A percentile compares a stretch with the other conserved stretches of the same genome.
Evolutionary conservation across 1,140 invertebrate genomes (phyloP).

Genomic region (Tetraneura akinire): DNA sequence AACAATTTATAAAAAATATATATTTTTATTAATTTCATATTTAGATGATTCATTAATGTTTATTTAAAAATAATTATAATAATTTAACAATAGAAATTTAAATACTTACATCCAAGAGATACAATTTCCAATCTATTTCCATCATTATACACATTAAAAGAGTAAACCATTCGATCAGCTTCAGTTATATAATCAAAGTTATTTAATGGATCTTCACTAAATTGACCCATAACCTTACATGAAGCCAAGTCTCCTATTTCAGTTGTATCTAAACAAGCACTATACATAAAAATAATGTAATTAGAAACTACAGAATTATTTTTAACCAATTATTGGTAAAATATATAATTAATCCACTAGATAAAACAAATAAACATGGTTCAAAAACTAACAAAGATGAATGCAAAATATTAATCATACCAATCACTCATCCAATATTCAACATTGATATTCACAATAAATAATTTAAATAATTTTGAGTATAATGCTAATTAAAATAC

Average conservation of each 20-base stretch:
- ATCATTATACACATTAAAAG: slow-evolving; percentile 90
- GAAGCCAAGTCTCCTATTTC: slow-evolving; percentile 77
- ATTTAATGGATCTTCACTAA: slow-evolving; percentile 68
- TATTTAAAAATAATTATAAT: neutral
- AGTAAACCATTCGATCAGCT: slow-evolving; percentile 82
- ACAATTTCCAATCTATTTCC: slow-evolving; percentile 93
- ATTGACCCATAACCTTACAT: slow-evolving; percentile 82
- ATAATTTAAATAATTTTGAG: too few relatives aligned
- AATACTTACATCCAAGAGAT: slow-evolving; percentile 84
- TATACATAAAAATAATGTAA: slow-evolving; percentile 57
- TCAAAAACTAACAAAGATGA: neutral
- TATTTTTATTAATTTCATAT: too few relatives aligned
- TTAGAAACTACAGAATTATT: neutral
- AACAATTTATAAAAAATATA: too few relatives aligned
- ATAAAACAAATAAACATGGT: neutral
- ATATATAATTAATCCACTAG: neutral
- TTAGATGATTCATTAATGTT: too few relatives aligned
- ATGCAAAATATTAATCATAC: too few relatives aligned
- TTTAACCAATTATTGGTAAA: neutral
- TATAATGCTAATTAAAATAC: too few relatives aligned
- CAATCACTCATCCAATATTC: too few relatives aligned
- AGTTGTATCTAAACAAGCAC: slow-evolving; percentile 84
- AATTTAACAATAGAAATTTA: slow-evolving; percentile 1
- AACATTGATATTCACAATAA: too few relatives aligned
- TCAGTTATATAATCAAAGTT: slow-evolving; percentile 77